A percentile compares a stretch with the other conserved stretches of the same genome.
phyloP scores from a whole-genome alignment of 2,797 vertebrate species.

The Xerus rutilus region DNA sequence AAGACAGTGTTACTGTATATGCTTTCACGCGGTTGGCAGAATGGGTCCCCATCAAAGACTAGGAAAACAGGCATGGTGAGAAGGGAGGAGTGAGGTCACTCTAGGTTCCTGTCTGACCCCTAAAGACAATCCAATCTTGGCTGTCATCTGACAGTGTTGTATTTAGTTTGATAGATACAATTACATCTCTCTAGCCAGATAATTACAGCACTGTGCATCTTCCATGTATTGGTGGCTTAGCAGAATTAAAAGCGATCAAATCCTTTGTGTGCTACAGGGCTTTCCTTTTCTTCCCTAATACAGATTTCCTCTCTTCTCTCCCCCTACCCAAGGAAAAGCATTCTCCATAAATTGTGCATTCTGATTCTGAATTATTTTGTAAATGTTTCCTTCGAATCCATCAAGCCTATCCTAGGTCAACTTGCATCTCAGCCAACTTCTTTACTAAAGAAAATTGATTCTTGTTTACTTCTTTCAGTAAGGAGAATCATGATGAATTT shows the following conservation, averaged over 20 bases:
- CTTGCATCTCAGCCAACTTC: conserved; percentile 74
- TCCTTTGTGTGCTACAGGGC: conserved; percentile 33
- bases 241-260: conserved; percentile 78
- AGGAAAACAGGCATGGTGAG: conserved; percentile 64
- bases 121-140: conserved; percentile 64
- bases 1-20: conserved; percentile 66
- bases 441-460: conserved; percentile 85
- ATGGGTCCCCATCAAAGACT: conserved; percentile 53
- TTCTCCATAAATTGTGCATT: conserved; percentile 57
- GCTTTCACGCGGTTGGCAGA: conserved; percentile 41
- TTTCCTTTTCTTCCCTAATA: conserved; percentile 55
- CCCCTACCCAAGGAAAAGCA: neutral
- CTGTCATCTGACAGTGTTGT: conserved; percentile 76
- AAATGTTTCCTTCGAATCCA: conserved; percentile 62
- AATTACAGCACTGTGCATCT: conserved; percentile 68
- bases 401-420: conserved; percentile 76
- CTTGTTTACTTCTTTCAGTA: conserved; percentile 84
- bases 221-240: conserved; percentile 67
- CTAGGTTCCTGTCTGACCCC: conserved; percentile 53
- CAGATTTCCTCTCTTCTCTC: conserved; percentile 33
- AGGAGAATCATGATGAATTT: conserved; percentile 83
- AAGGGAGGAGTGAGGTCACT: conserved; percentile 28
- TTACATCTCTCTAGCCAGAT: conserved; percentile 78
- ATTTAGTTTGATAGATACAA: conserved; percentile 73
- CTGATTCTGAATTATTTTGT: conserved; percentile 71